Percentiles rank a stretch among this genome's conserved stretches.
phyloP scores from a whole-genome alignment of 2,797 vertebrate species.

The Clamator glandarius region DNA sequence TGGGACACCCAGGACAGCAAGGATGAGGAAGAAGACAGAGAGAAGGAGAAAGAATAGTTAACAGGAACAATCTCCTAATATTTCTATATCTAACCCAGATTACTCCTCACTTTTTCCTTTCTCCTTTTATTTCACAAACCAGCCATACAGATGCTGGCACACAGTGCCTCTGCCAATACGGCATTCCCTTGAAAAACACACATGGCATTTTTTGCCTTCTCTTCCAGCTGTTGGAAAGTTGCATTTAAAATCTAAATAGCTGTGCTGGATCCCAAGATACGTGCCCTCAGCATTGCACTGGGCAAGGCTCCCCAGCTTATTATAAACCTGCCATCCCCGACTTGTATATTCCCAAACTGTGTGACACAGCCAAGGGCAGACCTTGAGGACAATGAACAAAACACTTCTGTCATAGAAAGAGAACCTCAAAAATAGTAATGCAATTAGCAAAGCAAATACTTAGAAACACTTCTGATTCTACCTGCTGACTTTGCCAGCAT shows the following conservation, averaged over 20 bases:
- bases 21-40: not conserved
- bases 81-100: not conserved
- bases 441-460: not conserved
- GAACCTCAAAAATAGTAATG: not conserved
- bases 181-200: not conserved
- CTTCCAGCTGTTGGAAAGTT: not conserved
- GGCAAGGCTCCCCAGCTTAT: not conserved
- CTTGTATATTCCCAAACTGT: not conserved
- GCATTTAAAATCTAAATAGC: not conserved
- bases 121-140: not conserved
- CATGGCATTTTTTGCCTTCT: not conserved
- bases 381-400: not conserved
- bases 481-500: not conserved
- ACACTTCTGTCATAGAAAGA: not conserved
- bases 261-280: not conserved
- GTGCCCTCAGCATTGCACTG: fast-evolving
- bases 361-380: not conserved
- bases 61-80: not conserved
- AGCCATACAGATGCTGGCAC: not conserved
- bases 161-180: not conserved
- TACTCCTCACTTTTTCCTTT: not conserved
- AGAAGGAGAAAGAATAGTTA: not conserved
- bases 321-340: not conserved
- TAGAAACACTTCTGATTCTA: not conserved
- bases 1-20: not conserved